Conservation (phyloP, 2,797 vertebrate species). For the Cichlasoma orientale region DNA sequence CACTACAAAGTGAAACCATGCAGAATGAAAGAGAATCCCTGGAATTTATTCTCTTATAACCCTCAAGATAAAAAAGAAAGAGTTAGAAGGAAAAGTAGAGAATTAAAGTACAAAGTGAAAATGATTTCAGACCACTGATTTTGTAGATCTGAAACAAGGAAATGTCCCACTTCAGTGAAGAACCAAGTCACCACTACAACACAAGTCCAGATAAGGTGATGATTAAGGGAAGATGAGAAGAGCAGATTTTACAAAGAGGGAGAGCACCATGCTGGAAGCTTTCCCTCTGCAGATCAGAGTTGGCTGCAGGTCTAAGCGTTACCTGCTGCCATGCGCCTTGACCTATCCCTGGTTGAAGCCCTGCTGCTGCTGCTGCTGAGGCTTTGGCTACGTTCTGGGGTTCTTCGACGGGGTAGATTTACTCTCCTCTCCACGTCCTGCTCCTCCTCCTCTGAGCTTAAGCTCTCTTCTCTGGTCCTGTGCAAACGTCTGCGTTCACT, state of each 20-base stretch:
- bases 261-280: slow-evolving; percentile 28
- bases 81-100: not conserved
- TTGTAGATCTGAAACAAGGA: slow-evolving; percentile 25
- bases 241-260: slow-evolving; percentile 48
- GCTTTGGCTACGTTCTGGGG: slow-evolving; percentile 67
- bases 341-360: slow-evolving; percentile 58
- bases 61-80: not conserved
- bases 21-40: slow-evolving; percentile 1
- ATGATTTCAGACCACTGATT: slow-evolving; percentile 5
- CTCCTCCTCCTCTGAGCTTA: slow-evolving; percentile 72
- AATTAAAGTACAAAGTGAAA: slow-evolving; percentile 7
- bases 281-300: slow-evolving; percentile 44
- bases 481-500: slow-evolving; percentile 54
- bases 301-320: slow-evolving; percentile 63
- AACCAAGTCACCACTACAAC: slow-evolving; percentile 37
- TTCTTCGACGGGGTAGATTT: slow-evolving; percentile 51
- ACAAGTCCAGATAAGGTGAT: slow-evolving; percentile 34
- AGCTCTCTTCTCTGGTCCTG: slow-evolving; percentile 52
- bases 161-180: slow-evolving; percentile 25
- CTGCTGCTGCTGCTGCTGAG: slow-evolving; percentile 60
- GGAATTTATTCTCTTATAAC: not conserved
- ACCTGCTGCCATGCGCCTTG: slow-evolving; percentile 72
- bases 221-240: slow-evolving; percentile 57
- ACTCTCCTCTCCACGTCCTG: slow-evolving; percentile 56
- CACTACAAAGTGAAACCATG: slow-evolving; percentile 29